Conservation (phyloP, 2,113 vertebrate species). For the Paradoxurus hermaphroditus region DNA sequence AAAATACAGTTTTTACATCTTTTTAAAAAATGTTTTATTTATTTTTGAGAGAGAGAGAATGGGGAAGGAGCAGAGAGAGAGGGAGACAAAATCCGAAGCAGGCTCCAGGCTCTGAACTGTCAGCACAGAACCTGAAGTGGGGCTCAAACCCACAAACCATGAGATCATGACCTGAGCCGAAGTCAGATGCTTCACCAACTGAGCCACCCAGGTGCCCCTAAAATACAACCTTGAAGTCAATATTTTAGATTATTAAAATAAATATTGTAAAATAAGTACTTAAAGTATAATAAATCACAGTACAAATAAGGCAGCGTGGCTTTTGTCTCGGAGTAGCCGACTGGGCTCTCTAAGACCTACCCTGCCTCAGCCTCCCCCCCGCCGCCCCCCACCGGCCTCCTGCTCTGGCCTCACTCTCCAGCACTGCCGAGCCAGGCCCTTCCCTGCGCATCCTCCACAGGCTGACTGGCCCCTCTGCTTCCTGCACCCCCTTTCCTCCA, state of each 20-base stretch:
- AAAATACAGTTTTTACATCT: neutral
- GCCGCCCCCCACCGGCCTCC: neutral
- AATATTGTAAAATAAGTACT: neutral
- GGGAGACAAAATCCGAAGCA: no score
- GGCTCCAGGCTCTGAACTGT: no score
- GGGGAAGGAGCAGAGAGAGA: no score
- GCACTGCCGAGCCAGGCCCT: fast-evolving
- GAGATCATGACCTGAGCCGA: no score
- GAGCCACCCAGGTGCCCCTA: no score
- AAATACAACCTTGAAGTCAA: neutral
- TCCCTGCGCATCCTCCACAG: neutral
- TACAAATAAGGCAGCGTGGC: neutral
- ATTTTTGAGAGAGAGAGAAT: no score
- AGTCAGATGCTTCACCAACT: no score
- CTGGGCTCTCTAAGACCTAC: neutral
- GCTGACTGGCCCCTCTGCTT: neutral
- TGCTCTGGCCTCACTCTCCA: neutral
- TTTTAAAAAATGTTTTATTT: no score
- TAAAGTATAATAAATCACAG: neutral
- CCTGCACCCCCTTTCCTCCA: neutral
- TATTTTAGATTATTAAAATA: neutral
- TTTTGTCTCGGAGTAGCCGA: neutral
- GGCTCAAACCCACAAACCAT: no score
- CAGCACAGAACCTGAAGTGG: no score
- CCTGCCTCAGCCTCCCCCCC: neutral